Base-by-base conservation (phyloP, 2,888 invertebrate species). In the Stenoptilia bipunctidactyla region DNA sequence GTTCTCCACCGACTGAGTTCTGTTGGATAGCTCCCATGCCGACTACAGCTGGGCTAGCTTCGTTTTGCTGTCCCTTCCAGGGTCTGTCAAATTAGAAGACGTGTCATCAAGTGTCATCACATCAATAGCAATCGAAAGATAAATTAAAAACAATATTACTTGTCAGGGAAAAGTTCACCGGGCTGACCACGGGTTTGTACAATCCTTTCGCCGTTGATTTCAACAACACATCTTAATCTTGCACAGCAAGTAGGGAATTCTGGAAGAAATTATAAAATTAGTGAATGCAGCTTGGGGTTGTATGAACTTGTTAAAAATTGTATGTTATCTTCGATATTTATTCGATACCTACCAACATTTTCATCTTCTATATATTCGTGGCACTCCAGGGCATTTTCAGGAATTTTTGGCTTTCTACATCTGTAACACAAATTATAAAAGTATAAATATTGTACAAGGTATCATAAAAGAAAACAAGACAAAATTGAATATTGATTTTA, bases 311-410 rank as follows among this genome's bases (percentile, higher is more conserved):
- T 5, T 25, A 25, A 25, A 25, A 6, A 25, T 5, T 25, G 9
- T 25, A 25, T 6, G 9, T 5, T 6, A 25, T 6, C 5, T 25
- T 5, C 5, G 5, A 25, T 25, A 25, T 25, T 25, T 25, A 25
- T 9, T 5, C 9, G 25, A 25, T 25, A n/a, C 30, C 30, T 51
- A 80, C 83, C 83, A 43, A 83, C 83, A 42, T 83, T 83, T 49
- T 83, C 83, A 49, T 83, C 83, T 64, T 83, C 83, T 43, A 83
- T 83, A 37, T 82, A 83, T 48, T 83, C 83, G 40, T 83, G 83
- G 45, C 83, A 83, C 55, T 83, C 82, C 39, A 83, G 52, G 1
- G 83, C 83, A 41, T 83, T 83, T 59, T 83, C 83, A 1, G 83
- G 83, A 40, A 83, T 83, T 61, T 83, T 83, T 1, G 83, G 83